Base-by-base conservation (phyloP, 2,888 invertebrate genomes). In the Drosophila nr. perissopoda region DNA sequence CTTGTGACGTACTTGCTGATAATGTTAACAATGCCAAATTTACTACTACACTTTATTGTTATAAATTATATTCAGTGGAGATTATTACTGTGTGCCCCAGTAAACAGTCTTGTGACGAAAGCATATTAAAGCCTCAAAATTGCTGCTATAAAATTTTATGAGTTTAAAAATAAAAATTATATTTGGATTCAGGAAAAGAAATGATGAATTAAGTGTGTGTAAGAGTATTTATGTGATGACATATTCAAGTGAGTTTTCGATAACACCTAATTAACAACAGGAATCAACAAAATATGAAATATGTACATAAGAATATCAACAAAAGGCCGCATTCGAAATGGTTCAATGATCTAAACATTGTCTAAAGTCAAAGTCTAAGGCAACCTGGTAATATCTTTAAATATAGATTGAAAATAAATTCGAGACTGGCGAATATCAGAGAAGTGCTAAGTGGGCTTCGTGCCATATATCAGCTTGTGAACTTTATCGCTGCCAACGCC, bases 391-490 rank as follows among this genome's bases (percentile, higher is more conserved):
- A 51, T 51, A 2, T 71, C 31, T 77, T 52, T 40, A 63, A 57
- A 56, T 29, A 63, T 25, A 40, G n/a, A 27, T 33, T 13, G 11
- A 40, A 51, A 42, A n/a, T 13, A 33, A 31, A 34, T 33, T 40
- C 31, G 27, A 16, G 8, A 60, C 11, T 16, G 25, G 16, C n/a
- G 5, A 56, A 75, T 36, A 27, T 46, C 25, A 8, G 31, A 42
- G 48, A 58, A 46, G 42, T 70, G 77, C 57, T 58, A 70, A 61
- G 31, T 69, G 62, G 8, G 25, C 2, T 18, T 34, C 27, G 38
- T 46, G 27, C 16, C 13, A 18, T 31, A 38, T 38, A 33, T 0
- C 16, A 42, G 57, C 25, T 5, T 40, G 10, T 42, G 18, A 42
- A 16, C 18, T 57, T 62, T 5, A 42, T 59, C 40, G 46, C 40